A percentile compares a stretch with the other conserved stretches of the same genome.
phyloP scores from a whole-genome alignment of 2,113 vertebrate species.

The Grus americana region DNA sequence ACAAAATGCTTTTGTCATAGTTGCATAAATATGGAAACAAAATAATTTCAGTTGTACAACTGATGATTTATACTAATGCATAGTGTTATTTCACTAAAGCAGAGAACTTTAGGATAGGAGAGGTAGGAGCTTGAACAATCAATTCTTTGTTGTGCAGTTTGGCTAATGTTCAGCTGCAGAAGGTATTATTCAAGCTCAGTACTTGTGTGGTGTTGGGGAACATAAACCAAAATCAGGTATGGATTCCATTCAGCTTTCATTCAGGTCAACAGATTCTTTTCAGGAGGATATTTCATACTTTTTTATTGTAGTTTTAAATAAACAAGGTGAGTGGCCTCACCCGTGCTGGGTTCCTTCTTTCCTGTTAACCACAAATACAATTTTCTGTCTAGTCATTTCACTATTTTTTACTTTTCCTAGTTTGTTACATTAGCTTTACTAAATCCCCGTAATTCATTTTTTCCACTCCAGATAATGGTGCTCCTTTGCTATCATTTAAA shows the following conservation, averaged over 20 bases:
- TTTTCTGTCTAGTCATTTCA: not conserved
- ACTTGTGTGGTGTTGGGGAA: not conserved
- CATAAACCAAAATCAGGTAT: not conserved
- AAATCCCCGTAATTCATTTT: not conserved
- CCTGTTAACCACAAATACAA: accelerated
- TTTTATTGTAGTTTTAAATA: not conserved
- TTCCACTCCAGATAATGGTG: not conserved
- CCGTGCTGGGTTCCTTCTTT: not conserved
- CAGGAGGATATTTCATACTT: not conserved
- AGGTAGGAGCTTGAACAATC: not conserved
- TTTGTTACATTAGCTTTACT: not conserved
- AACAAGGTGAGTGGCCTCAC: not conserved
- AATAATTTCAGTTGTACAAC: not conserved
- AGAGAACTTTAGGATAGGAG: not conserved
- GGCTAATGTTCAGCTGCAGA: not conserved
- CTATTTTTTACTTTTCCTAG: not conserved
- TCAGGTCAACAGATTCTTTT: not conserved
- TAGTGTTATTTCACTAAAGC: not conserved
- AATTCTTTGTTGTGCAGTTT: not conserved
- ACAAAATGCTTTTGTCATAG: not conserved
- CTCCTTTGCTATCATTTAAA: not conserved
- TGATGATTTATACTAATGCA: not conserved
- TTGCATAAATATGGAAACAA: not conserved
- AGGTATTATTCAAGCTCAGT: not conserved
- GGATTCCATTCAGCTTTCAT: not conserved